Conservation (phyloP, 92 coral and sea anemone species). For the Actinernus sp. region DNA sequence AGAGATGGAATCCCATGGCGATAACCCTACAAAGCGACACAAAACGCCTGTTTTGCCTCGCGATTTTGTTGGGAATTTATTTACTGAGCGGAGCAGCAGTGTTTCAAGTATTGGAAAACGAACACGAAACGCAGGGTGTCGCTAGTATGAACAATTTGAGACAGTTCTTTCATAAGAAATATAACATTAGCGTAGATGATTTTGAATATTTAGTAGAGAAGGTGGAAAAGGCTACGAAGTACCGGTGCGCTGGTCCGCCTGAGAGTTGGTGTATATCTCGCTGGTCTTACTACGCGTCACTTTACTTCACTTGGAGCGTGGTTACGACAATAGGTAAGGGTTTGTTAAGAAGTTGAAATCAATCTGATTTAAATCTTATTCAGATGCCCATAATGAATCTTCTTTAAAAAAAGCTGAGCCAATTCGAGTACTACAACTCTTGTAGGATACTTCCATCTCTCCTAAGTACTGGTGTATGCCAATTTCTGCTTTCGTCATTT, state of each 20-base stretch:
- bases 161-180: constrained; percentile 46
- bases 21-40: constrained; percentile 74
- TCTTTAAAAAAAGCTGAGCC: too few species aligned
- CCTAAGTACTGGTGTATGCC: too few species aligned
- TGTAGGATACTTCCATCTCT: too few species aligned
- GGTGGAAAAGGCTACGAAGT: constrained; percentile 78
- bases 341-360: too few species aligned
- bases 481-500: too few species aligned
- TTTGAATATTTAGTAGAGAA: constrained; percentile 79
- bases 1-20: constrained; percentile 93
- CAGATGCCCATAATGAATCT: too few species aligned
- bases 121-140: constrained; percentile 69
- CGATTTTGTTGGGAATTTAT: constrained; percentile 78
- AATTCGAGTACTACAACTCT: too few species aligned
- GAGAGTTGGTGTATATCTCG: constrained; percentile 90
- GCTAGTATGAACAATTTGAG: constrained; percentile 74
- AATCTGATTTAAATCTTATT: too few species aligned
- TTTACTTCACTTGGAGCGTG: constrained; percentile 97
- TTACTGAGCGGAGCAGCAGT: constrained; percentile 93
- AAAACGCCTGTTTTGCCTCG: constrained; percentile 77
- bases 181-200: constrained; percentile 81
- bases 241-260: constrained; percentile 85
- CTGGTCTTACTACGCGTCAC: constrained; percentile 96
- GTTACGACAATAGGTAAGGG: constrained; percentile 98
- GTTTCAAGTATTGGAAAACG: constrained; percentile 94